Evolutionary conservation across 1,140 invertebrate genomes (phyloP), one percentile per base, ranked within the genome.

Genomic region (Papilio polyxenes): DNA sequence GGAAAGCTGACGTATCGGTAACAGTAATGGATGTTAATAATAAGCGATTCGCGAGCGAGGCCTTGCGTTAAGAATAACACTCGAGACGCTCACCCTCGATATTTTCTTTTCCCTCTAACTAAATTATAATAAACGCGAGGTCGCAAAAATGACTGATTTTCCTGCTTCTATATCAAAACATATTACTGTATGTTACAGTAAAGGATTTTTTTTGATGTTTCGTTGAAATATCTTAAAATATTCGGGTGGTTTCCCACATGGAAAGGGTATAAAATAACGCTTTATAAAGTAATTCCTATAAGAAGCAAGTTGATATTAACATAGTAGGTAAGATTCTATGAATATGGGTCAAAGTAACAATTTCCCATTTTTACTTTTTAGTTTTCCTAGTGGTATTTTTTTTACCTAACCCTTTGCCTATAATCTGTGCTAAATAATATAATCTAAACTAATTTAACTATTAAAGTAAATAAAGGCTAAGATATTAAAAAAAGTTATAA

Each of bases 61-160:
- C 65, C 65, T 72, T 72, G 65, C 65, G 65, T 31, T 72, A 72
- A 72, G 23, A 72, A 72, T 72, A 65, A 65, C 62, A 65, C 62
- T 65, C 31, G 65, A 37, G 65, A 11, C 65, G 31, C 65, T 40
- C 65, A 40, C 31, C 31, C 31, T 72, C 65, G 65, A 72, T 72
- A 72, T 72, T 72, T 72, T 72, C 65, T 72, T 72, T 72, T 72
- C 31, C 65, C 23, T 69, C 23, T 69, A 72, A 72, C 65, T 72
- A 72, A 72, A 23, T 65, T 65, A 65, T 37, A 72, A 40, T 72
- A 72, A 37, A 72, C 31, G 31, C 65, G 65, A 72, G 65, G 65
- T 72, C 31, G 65, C 31, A 72, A 72, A 69, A 13, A 40, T 37
- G 31, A 72, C 23, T 72, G 65, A 72, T 72, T 72, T 72, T 72